Conservation (phyloP, 2,797 vertebrate species). For the Morelia viridis region DNA sequence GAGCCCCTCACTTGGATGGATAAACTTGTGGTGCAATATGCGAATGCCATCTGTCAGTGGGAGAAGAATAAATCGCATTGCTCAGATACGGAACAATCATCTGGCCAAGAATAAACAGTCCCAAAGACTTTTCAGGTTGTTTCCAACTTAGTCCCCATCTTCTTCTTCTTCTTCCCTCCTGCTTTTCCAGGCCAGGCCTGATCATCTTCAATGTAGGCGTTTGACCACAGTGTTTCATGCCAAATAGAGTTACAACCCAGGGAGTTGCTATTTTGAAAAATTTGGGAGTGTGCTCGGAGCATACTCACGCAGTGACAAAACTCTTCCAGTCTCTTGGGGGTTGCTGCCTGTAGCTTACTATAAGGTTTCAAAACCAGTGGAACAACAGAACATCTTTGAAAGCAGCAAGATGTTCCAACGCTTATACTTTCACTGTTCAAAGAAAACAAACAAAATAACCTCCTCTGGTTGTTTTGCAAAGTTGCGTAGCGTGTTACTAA, state of each 20-base stretch:
- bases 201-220: conserved; percentile 54
- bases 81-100: conserved; percentile 74
- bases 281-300: conserved; percentile 48
- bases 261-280: conserved; percentile 47
- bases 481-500: conserved; percentile 41
- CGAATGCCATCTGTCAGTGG: conserved; percentile 91
- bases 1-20: conserved; percentile 98
- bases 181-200: conserved; percentile 70
- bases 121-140: conserved; percentile 63
- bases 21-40: conserved; percentile 91
- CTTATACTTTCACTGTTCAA: conserved; percentile 35
- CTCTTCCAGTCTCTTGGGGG: conserved; percentile 42
- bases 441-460: background rate
- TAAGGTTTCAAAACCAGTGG: conserved; percentile 42
- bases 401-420: conserved; percentile 27
- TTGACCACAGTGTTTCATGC: conserved; percentile 64
- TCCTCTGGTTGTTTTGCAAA: conserved; percentile 34
- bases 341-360: conserved; percentile 49
- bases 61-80: conserved; percentile 92
- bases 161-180: conserved; percentile 53
- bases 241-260: conserved; percentile 51
- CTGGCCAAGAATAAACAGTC: conserved; percentile 73
- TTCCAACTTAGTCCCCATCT: conserved; percentile 47
- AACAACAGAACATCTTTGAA: conserved; percentile 30
- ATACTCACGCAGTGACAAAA: conserved; percentile 51